Evolutionary conservation across 2,113 vertebrate species (phyloP).

Genomic region (Oncorhynchus keta): DNA sequence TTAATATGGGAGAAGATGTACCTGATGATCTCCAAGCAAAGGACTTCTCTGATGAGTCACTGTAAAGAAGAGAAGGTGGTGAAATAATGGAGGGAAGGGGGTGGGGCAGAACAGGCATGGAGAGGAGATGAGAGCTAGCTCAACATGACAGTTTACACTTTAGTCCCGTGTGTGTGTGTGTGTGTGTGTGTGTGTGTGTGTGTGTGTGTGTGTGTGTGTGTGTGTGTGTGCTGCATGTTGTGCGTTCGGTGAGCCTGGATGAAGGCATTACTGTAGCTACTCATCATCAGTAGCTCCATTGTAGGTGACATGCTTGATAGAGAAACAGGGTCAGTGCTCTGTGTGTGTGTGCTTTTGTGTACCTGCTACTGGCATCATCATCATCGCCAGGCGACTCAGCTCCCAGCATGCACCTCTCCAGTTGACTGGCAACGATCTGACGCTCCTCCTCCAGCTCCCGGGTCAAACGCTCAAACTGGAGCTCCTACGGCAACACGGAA

Average conservation of each 20-base stretch:
- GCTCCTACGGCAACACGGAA: conserved; percentile 81
- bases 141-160: background rate
- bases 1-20: conserved; percentile 57
- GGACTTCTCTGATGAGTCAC: conserved; percentile 96
- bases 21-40: conserved; percentile 97
- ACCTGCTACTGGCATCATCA: conserved; percentile 67
- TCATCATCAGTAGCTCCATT: too few species aligned
- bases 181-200: background rate
- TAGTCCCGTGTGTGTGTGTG: background rate
- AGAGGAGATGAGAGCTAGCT: background rate
- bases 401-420: conserved; percentile 98
- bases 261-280: background rate
- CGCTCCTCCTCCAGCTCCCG: conserved; percentile 98
- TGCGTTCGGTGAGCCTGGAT: background rate
- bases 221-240: too few species aligned
- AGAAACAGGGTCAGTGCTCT: background rate
- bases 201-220: background rate
- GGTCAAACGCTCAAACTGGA: conserved; percentile 98
- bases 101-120: conserved; percentile 2
- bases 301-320: background rate
- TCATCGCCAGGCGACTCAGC: conserved; percentile 91
- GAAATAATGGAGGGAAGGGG: conserved; percentile 21
- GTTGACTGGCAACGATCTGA: conserved; percentile 98
- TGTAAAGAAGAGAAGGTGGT: conserved; percentile 49
- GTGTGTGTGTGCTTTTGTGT: background rate